Base-by-base conservation (phyloP, 2,888 invertebrate species). In the Hydraecia micacea region DNA sequence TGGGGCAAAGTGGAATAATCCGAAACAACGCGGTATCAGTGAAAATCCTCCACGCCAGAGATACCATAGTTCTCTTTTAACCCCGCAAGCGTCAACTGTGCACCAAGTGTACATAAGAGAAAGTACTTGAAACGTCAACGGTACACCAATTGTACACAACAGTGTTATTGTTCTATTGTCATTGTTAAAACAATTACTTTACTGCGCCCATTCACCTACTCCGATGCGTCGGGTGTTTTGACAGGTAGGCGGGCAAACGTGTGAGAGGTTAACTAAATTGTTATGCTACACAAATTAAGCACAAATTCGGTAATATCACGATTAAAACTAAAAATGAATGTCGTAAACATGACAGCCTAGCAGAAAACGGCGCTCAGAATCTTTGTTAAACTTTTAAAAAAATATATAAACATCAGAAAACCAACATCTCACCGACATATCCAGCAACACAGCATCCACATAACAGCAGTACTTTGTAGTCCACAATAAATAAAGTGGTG, bases 401-500 rank as follows among this genome's bases (percentile, higher is more conserved):
- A 9, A 55, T 52, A 46, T 46, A 21, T 28, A 15, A 15, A 32
- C 8, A 6, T n/a, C 8, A 49, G 13, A 55, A 63, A 55, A 46
- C 39, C 5, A 32, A 11, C 0, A 7, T 9, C 18, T 21, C 36
- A 13, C 21, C 15, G 62, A 7, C 93, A 77, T 81, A 88, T 94
- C 94, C 83, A 95, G 90, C 66, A 67, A 62, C 42, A 65, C 63
- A 80, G 82, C 67, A 86, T 91, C 87, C 75, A 79, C 68, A 85
- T 84, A 86, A 88, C 88, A 87, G 85, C 89, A 92, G 92, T 94
- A 93, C 93, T 93, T 93, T 91, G 90, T 91, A 92, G 91, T 92
- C 93, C 92, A 94, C 95, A 95, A 96, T 96, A 97, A 97, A 96
- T 96, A 97, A 94, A 96, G 93, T 93, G 91, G 85, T 90, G 93